Evolutionary conservation across 2,797 vertebrate species (phyloP).

Genomic region (Melanotaenia trifasciata): DNA sequence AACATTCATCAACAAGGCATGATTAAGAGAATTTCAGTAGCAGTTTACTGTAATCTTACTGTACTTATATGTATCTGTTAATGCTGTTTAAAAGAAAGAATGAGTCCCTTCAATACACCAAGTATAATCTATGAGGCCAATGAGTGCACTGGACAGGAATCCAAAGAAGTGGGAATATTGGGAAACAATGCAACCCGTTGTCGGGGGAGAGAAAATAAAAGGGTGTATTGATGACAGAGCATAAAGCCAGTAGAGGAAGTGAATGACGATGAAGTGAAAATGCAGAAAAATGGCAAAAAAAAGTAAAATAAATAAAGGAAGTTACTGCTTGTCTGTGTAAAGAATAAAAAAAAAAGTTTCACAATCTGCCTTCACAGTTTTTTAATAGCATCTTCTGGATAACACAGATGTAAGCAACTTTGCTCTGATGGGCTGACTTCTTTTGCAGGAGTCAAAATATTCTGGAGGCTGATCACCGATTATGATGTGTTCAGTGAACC

Average conservation of each 20-base stretch:
- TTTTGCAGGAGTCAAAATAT: not conserved
- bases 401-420: not conserved
- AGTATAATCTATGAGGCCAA: conserved; percentile 62
- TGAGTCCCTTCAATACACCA: conserved; percentile 47
- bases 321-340: not conserved
- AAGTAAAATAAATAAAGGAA: not conserved
- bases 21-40: not conserved
- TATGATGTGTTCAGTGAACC: not conserved
- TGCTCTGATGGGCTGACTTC: not conserved
- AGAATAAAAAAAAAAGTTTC: not conserved
- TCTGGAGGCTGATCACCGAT: not conserved
- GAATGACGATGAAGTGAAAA: conserved; percentile 9
- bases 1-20: not conserved
- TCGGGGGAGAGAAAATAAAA: conserved; percentile 37
- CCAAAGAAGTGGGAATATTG: conserved; percentile 65
- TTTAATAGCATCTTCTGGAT: not conserved
- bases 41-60: not conserved
- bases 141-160: conserved; percentile 54
- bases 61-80: conserved; percentile 9
- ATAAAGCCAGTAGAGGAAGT: conserved; percentile 9
- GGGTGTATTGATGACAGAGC: conserved; percentile 12
- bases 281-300: conserved; percentile 6
- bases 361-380: not conserved
- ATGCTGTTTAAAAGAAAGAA: conserved; percentile 52
- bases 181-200: conserved; percentile 66